Conservation (phyloP, 2,113 vertebrate species). For the Ifrita kowaldi region DNA sequence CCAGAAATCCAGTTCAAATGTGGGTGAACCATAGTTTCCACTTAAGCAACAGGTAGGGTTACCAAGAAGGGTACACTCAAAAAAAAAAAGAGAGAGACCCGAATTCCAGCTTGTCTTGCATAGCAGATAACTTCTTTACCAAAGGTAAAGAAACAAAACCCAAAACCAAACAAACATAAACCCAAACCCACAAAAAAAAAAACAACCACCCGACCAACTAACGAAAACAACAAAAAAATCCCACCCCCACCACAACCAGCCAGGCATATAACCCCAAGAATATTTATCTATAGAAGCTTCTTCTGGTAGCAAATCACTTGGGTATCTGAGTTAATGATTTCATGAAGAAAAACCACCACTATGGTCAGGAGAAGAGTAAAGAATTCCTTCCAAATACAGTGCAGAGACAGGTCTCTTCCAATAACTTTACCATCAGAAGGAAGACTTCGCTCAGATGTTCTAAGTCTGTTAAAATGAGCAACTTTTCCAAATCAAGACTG, state of each 20-base stretch:
- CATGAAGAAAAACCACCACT: not conserved
- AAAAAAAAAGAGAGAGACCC: not conserved
- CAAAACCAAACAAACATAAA: not conserved
- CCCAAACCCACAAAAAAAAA: not conserved
- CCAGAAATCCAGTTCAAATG: not conserved
- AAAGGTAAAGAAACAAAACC: not conserved
- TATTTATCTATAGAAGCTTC: not conserved
- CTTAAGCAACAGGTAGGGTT: not conserved
- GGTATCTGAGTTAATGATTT: not conserved
- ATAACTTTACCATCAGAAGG: not conserved
- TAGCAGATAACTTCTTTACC: not conserved
- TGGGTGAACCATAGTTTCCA: rapidly evolving
- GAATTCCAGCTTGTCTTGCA: not conserved
- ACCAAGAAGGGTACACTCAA: not conserved
- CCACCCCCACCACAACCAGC: not conserved
- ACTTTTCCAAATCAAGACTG: not conserved
- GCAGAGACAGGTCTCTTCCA: not conserved
- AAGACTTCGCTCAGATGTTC: not conserved
- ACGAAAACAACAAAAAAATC: not conserved
- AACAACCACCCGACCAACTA: not conserved
- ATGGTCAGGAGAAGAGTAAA: not conserved
- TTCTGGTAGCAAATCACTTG: not conserved
- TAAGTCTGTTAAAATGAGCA: not conserved
- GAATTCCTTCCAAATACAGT: not conserved
- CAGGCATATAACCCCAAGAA: not conserved